phyloP scores from a whole-genome alignment of 1,140 invertebrate species.

The Calycopis cecrops region DNA sequence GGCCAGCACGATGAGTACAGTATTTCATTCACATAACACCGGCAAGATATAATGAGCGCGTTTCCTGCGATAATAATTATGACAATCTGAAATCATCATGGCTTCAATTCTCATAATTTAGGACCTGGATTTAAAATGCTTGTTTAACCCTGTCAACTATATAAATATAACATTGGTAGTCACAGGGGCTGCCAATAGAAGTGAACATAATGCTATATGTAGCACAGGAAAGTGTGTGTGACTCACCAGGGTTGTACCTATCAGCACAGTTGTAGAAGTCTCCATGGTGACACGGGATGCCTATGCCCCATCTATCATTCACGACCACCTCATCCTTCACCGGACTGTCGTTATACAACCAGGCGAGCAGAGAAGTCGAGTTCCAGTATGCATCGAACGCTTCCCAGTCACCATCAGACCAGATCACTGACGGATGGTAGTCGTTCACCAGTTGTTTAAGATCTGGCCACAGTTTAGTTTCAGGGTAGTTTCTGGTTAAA shows the following conservation, averaged over 20 bases:
- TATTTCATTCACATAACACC: too few species aligned
- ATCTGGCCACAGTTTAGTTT: slow-evolving; percentile 84
- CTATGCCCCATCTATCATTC: slow-evolving; percentile 91
- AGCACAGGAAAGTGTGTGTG: background rate
- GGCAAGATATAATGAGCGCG: too few species aligned
- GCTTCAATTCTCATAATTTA: too few species aligned
- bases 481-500: slow-evolving; percentile 79
- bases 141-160: too few species aligned
- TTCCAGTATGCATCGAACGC: slow-evolving; percentile 88
- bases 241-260: slow-evolving; percentile 89
- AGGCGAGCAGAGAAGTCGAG: slow-evolving; percentile 88
- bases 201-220: too few species aligned
- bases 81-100: too few species aligned
- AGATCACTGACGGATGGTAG: slow-evolving; percentile 93
- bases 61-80: too few species aligned
- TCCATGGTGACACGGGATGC: slow-evolving; percentile 89
- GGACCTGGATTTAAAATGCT: too few species aligned
- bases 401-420: slow-evolving; percentile 96
- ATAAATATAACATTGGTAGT: too few species aligned
- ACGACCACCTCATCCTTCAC: slow-evolving; percentile 91
- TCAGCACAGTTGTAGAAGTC: slow-evolving; percentile 91
- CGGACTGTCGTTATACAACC: slow-evolving; percentile 96
- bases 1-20: too few species aligned
- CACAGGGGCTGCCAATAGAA: too few species aligned
- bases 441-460: slow-evolving; percentile 82